Evolutionary conservation across 2,888 invertebrate genomes (phyloP).

Genomic region (Eupithecia pulchellata): DNA sequence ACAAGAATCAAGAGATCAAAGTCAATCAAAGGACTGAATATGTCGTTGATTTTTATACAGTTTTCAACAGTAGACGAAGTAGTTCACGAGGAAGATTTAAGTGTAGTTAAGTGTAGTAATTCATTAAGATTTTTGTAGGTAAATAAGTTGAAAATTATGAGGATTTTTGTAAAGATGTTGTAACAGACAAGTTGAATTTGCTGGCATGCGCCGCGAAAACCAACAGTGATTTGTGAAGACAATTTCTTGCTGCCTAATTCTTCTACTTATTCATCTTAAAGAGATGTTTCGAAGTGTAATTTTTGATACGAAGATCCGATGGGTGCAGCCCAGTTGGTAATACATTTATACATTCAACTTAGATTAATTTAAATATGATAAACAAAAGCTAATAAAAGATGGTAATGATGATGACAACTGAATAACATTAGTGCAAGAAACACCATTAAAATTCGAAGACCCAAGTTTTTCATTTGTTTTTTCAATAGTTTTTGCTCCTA

Average conservation of each 20-base stretch:
- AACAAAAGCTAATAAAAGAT: neutral
- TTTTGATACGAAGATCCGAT: no score
- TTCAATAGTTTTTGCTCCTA: neutral
- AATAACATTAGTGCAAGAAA: neutral
- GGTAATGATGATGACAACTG: neutral
- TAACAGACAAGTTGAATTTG: neutral
- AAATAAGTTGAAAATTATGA: neutral
- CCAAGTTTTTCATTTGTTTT: neutral
- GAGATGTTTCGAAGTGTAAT: no score
- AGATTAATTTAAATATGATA: neutral
- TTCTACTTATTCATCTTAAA: no score
- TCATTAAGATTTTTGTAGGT: no score
- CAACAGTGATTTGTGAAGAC: no score
- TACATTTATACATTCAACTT: no score
- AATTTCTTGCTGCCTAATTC: neutral
- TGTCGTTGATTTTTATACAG: neutral
- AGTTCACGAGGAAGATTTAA: no score
- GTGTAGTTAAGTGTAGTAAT: no score
- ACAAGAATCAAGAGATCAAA: no score
- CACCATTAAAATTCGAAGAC: neutral
- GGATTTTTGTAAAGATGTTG: no score
- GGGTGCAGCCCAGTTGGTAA: no score
- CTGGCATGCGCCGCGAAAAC: neutral
- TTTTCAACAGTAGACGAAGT: neutral
- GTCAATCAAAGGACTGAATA: no score